Base-by-base conservation (phyloP, 1,140 invertebrate genomes). In the Pteromalus puparum region DNA sequence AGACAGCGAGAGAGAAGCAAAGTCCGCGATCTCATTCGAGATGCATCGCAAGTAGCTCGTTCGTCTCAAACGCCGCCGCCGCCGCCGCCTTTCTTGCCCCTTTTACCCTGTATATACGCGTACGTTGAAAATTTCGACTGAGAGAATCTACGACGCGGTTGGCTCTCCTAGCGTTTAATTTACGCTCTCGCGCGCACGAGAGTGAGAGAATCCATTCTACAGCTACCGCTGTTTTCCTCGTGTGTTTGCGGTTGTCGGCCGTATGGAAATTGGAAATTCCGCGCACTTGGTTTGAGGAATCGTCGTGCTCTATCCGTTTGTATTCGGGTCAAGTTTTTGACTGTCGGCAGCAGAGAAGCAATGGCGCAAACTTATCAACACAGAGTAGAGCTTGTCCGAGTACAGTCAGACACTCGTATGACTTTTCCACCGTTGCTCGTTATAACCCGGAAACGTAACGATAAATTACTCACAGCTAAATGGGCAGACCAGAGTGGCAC, bases 31-130 rank as follows among this genome's bases (percentile, higher is more conserved):
- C 87, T 88, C 87, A 89, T 87, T 88, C 77, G 79, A 86, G 87
- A 89, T 88, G 87, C 88, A 89, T 87, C 86, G 85, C 87, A 82
- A 87, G 88, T 86, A 88, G 85, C 87, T 89, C 87, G 86, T 89
- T 87, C 87, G 70, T 81, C 84, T 81, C 83, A 28, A 70, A 28
- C 67, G 67, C 21, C 75, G 15, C 75, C 21, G 42, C 21, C 74
- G 67, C 21, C 46, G 15, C 75, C 10, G 42, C 21, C 74, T 26
- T 30, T 76, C 74, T 76, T 24, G 2, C 72, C 1, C 72, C 34
- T n/a, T 46, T 21, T n/a, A 18, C 13, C 68, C 7, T 28, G 26
- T 30, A n/a, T 70, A 10, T 10, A 15, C n/a, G 68, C 1, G 68
- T 21, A 34, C 12, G 21, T n/a, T 1, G 4, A 2, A 76, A 48